Evolutionary conservation across 2,888 invertebrate species (phyloP), one percentile per base, ranked within the genome.

Genomic region (Nasonovia ribisnigri): DNA sequence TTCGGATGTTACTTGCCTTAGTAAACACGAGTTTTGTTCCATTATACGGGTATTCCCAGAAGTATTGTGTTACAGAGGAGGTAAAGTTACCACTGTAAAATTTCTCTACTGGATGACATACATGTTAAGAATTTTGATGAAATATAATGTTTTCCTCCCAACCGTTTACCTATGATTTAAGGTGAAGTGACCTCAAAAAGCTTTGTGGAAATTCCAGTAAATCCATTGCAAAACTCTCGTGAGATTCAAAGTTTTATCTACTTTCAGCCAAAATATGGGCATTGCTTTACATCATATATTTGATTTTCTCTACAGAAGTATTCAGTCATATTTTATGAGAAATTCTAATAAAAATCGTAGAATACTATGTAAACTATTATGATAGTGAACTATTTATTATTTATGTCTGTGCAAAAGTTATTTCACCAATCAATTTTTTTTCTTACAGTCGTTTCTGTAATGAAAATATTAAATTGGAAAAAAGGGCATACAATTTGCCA

Each of bases 121-220:
- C 92, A 92, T 77, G 67, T 51, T 43, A 43, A 88, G 92, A 77
- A 77, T 92, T 88, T 88, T 77, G 92, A 88, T 92, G 88, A 54
- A 92, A 88, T 54, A 77, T 77, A 88, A 92, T 88, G 51, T 92
- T 88, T 92, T 77, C 77, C 43, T 29, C 3, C 57, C 51, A n/a
- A 77, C 42, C 88, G 77, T 92, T 92, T 92, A 77, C 42, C 87
- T 60, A 88, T 77, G 88, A 88, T 88, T 92, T 87, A 54, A 92
- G 92, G 67, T 3, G 43, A 43, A 92, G 43, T 54, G 92, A 77
- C 77, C 42, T 88, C 92, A 48, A 88, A 88, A 51, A 88, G 77
- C 88, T 92, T 51, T 88, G 77, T 42, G 88, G 26, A 54, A 88
- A 88, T 88, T 67, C 0, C 51, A 43, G 42, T 42, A 77, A 77